Evolutionary conservation across 2,113 vertebrate species (phyloP).

Genomic region (Alosa alosa): DNA sequence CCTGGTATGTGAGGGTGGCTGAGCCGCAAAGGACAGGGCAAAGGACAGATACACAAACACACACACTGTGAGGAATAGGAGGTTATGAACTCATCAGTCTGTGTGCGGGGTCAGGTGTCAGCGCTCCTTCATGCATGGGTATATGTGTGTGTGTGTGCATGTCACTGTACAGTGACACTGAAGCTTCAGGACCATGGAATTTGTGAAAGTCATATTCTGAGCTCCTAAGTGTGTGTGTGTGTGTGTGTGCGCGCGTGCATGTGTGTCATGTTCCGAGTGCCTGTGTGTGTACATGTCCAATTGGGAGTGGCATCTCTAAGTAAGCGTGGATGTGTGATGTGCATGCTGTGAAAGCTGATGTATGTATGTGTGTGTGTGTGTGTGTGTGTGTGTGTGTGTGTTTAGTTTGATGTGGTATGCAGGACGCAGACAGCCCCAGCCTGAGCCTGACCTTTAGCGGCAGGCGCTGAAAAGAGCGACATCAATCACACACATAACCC

Average conservation of each 20-base stretch:
- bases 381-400: slow-evolving; percentile 39
- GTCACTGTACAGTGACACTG: not conserved
- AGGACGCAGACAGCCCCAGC: slow-evolving; percentile 14
- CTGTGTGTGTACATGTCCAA: not conserved
- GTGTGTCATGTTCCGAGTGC: not conserved
- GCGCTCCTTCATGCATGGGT: not conserved
- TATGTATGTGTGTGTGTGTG: not conserved
- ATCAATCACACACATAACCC: slow-evolving; percentile 19
- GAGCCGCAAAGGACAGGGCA: not conserved
- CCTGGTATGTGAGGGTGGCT: slow-evolving; percentile 9
- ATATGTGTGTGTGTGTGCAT: not conserved
- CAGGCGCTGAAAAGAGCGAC: slow-evolving; percentile 24
- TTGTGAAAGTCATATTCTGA: not conserved
- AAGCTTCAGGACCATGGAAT: not conserved
- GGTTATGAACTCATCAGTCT: not conserved
- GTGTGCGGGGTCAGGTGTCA: not conserved
- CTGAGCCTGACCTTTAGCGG: slow-evolving; percentile 7
- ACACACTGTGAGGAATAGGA: not conserved
- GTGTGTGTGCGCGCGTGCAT: not conserved
- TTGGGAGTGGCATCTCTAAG: no score
- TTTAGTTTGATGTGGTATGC: slow-evolving; percentile 31
- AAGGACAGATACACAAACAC: not conserved
- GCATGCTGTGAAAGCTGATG: slow-evolving; percentile 39
- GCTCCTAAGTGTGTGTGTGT: not conserved
- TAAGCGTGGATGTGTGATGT: slow-evolving; percentile 27